A percentile compares a stretch with the other conserved stretches of the same genome.
These are phyloP conservation scores for Hucho hucho DNA, from an alignment of 2,113 vertebrate genomes.

Conservation along the genomic window DNA sequence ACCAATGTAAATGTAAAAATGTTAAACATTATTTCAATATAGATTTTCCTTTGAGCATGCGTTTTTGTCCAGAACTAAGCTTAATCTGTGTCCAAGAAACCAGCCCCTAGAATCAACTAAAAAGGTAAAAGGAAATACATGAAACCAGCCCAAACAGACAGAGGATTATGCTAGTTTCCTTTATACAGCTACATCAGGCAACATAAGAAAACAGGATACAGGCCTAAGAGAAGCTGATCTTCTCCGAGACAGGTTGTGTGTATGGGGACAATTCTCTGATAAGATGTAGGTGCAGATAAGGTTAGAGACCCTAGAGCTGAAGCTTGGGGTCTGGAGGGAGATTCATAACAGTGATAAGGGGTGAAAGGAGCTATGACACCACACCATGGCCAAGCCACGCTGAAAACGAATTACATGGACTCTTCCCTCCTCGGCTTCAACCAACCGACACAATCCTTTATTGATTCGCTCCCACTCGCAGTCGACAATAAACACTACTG, in stretches of 20 bases:
- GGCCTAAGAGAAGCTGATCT: conserved; percentile 61
- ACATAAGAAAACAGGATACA: conserved; percentile 54
- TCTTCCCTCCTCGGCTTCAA: conserved; percentile 25
- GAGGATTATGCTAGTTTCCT: conserved; percentile 37
- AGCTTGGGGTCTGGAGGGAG: conserved; percentile 35
- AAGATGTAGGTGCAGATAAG: conserved; percentile 63
- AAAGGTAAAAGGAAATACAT: background rate
- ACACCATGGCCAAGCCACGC: conserved; percentile 35
- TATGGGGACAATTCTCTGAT: conserved; percentile 60
- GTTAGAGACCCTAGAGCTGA: conserved; percentile 57
- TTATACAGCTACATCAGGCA: conserved; percentile 44
- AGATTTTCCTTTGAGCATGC: too few species aligned
- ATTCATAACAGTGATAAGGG: conserved; percentile 56
- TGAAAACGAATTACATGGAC: conserved; percentile 59
- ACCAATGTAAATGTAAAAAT: too few species aligned
- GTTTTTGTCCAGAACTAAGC: too few species aligned
- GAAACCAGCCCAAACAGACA: background rate
- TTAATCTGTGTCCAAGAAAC: too few species aligned
- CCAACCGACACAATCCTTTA: conserved; percentile 27
- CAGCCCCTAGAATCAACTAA: background rate
- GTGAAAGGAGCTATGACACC: conserved; percentile 49
- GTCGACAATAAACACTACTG: conserved; percentile 11
- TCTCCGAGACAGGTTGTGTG: conserved; percentile 54
- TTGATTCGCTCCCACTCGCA: conserved; percentile 8
- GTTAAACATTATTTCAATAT: too few species aligned